Evolutionary conservation across 2,113 vertebrate species (phyloP), one percentile per base, ranked within the genome.

Genomic region (Tychaedon coryphoeus): DNA sequence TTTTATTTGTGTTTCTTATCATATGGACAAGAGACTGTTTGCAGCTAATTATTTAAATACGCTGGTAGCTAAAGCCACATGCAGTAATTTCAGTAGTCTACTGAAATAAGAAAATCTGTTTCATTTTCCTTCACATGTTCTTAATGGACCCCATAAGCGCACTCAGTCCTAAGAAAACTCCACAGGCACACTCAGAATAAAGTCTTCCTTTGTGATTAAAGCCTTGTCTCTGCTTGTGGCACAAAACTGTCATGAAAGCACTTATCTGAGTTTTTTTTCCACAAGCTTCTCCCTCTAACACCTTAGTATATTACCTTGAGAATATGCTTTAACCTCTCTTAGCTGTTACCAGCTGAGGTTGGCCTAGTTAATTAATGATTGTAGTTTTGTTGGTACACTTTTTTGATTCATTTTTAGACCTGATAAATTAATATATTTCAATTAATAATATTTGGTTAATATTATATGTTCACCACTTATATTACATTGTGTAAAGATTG

Each of bases 211-310:
- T 87, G 25, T 45, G 38, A 19, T 77, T 58, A 53, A 90, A 92
- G 25, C 1, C 5, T 57, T 45, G 5, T 10, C 22, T 64, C 9
- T 82, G 19, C 7, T 45, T 66, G 22, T 70, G 22, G 40, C 15
- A 74, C 29, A 78, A 72, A 70, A 57, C 19, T 78, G 34, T 47
- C 4, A 0, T 60, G 47, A 73, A 72, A 86, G 14, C 11, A 76
- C 13, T 34, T 4, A 19, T 8, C 9, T 2, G 34, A 8, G 3
- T 40, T 40, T 0, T 36, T 77, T 47, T 57, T 4, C 13, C 10
- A 6, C 33, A 66, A 51, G 1, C 84, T 84, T 14, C 11, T 50
- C 33, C 75, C 54, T 69, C 33, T 60, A 38, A 33, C 4, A 8
- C 33, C 20, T 33, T 17, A n/a, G 14, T 40, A 22, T 4, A 8